Percentiles rank a stretch among this genome's conserved stretches.
phyloP scores from a whole-genome alignment of 2,797 vertebrate genomes.

The Rhadinocentrus ornatus region DNA sequence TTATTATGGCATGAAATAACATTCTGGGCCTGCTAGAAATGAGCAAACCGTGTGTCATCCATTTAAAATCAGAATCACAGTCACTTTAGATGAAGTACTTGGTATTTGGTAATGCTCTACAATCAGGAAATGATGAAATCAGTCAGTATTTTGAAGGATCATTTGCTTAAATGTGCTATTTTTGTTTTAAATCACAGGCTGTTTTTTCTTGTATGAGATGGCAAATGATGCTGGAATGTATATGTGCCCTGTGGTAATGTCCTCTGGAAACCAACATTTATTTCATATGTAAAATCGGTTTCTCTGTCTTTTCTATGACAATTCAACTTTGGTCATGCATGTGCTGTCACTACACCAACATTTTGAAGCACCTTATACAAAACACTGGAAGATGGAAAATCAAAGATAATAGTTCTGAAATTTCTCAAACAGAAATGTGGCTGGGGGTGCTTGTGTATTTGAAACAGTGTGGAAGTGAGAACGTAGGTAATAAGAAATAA shows the following conservation, averaged over 20 bases:
- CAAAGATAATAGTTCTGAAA: background rate
- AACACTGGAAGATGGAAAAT: background rate
- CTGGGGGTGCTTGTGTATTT: background rate
- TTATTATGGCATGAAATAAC: constrained; percentile 19
- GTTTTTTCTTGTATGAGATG: constrained; percentile 14
- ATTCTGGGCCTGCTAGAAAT: constrained; percentile 31
- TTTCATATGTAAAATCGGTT: constrained; percentile 1
- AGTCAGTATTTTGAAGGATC: constrained; percentile 52
- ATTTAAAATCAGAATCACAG: constrained; percentile 56
- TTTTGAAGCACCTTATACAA: background rate
- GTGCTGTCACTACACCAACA: background rate
- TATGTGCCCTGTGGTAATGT: background rate
- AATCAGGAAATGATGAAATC: constrained; percentile 60
- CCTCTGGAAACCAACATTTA: background rate
- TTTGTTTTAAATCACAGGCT: constrained; percentile 14
- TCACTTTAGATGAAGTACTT: constrained; percentile 55
- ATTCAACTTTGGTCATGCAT: constrained; percentile 9
- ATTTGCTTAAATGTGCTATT: constrained; percentile 43
- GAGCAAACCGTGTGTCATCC: constrained; percentile 50
- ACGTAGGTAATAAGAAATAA: constrained; percentile 64
- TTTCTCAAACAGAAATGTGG: constrained; percentile 9
- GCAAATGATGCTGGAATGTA: background rate
- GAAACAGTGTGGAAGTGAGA: constrained; percentile 8
- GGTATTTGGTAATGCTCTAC: constrained; percentile 53
- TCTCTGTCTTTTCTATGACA: background rate